These are phyloP conservation scores for Oncorhynchus mykiss DNA, from an alignment of 2,113 vertebrate genomes.

Conservation along the genomic window DNA sequence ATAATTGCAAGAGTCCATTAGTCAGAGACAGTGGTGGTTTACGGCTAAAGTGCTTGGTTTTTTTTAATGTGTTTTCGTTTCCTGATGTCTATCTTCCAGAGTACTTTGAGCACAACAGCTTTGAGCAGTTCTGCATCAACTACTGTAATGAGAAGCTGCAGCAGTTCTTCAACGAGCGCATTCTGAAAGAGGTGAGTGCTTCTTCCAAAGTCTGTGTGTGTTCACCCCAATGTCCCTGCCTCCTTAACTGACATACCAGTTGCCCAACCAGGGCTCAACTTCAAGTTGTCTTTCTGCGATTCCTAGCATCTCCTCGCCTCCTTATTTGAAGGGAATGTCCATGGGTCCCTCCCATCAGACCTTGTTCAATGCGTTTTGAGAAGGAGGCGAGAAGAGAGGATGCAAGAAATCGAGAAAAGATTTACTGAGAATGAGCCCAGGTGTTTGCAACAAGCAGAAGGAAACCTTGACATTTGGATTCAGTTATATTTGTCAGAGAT, in stretches of 20 bases:
- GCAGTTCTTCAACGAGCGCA: slow-evolving; percentile 98
- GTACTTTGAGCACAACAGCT: slow-evolving; percentile 99
- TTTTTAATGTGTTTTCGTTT: not conserved
- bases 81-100: slow-evolving; percentile 73
- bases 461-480: not conserved
- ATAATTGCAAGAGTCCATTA: too few species aligned
- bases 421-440: too few species aligned
- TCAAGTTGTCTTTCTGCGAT: not conserved
- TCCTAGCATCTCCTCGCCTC: not conserved
- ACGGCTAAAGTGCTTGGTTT: not conserved
- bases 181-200: slow-evolving; percentile 92
- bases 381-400: too few species aligned
- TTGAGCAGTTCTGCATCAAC: slow-evolving; percentile 99
- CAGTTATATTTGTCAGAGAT: not conserved
- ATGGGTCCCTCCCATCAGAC: too few species aligned
- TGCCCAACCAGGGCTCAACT: not conserved
- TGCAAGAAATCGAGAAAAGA: too few species aligned
- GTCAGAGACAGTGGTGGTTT: not conserved
- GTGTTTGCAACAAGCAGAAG: not conserved
- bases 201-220: not conserved
- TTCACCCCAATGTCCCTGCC: not conserved
- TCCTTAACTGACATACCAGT: not conserved
- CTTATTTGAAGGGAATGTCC: too few species aligned
- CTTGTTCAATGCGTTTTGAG: not conserved
- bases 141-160: slow-evolving; percentile 99